Conservation (phyloP, 2,113 vertebrate genomes). For the Chloropsis cyanopogon region DNA sequence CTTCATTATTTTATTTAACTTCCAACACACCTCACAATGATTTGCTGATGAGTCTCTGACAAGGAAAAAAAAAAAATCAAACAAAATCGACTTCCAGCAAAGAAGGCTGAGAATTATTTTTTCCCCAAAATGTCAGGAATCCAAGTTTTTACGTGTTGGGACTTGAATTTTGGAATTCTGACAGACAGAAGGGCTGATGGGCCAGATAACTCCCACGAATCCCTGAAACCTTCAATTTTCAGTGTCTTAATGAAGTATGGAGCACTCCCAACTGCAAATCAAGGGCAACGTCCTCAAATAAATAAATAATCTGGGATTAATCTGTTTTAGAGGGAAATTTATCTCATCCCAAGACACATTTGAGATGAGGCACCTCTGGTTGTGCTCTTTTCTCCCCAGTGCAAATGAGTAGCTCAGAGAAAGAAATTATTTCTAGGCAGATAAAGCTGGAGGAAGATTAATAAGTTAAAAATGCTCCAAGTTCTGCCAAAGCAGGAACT, state of each 20-base stretch:
- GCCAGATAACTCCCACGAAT: background rate
- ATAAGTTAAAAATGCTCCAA: background rate
- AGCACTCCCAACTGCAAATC: background rate
- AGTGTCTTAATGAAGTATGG: background rate
- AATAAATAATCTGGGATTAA: background rate
- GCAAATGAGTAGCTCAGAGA: background rate
- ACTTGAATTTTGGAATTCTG: background rate
- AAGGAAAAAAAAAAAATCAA: background rate
- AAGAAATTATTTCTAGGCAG: background rate
- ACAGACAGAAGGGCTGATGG: background rate
- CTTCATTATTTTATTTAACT: background rate
- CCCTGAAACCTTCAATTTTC: background rate
- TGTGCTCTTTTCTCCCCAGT: background rate
- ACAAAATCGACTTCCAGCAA: background rate
- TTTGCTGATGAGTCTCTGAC: background rate
- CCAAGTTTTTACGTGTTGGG: background rate
- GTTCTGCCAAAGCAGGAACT: background rate
- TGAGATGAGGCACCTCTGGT: background rate
- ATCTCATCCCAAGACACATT: background rate
- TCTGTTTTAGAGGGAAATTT: background rate
- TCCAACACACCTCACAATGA: background rate
- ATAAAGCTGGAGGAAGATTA: background rate
- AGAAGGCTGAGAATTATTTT: background rate
- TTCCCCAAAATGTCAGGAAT: accelerated
- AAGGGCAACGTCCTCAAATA: background rate